Base-by-base conservation (phyloP, 2,113 vertebrate genomes). In the Atherinomorus stipes region DNA sequence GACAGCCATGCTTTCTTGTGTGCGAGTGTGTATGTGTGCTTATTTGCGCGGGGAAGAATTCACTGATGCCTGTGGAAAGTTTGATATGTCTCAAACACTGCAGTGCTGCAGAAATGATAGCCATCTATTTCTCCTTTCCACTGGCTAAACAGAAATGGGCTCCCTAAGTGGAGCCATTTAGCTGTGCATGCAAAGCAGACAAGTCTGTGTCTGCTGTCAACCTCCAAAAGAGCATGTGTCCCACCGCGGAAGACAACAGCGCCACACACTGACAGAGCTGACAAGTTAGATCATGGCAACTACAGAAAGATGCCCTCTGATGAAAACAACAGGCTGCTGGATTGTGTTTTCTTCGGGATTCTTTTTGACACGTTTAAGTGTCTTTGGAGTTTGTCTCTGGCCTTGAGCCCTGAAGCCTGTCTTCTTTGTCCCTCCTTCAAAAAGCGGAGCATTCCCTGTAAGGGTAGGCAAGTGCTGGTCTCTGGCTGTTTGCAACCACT, bases 401-500 rank as follows among this genome's bases (percentile, higher is more conserved):
- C 18, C 54, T 18, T 60, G 54, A 64, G 64, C 54, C 45, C 26
- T 61, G 12, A 64, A 59, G 18, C 21, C 47, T n/a, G 40, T 64
- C 78, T 60, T 51, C 42, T 44, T 60, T 15, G 12, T 65, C 57
- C 49, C 56, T 67, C 53, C 64, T 71, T 64, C 34, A 78, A 78
- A 81, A 86, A 87, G 91, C 92, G 93, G 92, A 90, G 80, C 94
- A 95, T 99, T 98, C 94, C 95, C 95, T 94, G 88, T 89, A 80
- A 92, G 93, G 96, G 93, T 85, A 86, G 93, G 95, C 93, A 37
- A 58, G 77, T 89, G 92, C 89, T 96, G 97, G 89, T 97, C 96
- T 95, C 92, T 94, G 96, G 95, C 95, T 96, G 96, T 97, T 95
- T 97, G 97, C 94, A 85, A 95, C 97, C 97, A 97, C 97, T 99